These are phyloP conservation scores for Caenorhabditis angaria DNA, from an alignment of 2,888 invertebrate genomes.

Conservation along the genomic window DNA sequence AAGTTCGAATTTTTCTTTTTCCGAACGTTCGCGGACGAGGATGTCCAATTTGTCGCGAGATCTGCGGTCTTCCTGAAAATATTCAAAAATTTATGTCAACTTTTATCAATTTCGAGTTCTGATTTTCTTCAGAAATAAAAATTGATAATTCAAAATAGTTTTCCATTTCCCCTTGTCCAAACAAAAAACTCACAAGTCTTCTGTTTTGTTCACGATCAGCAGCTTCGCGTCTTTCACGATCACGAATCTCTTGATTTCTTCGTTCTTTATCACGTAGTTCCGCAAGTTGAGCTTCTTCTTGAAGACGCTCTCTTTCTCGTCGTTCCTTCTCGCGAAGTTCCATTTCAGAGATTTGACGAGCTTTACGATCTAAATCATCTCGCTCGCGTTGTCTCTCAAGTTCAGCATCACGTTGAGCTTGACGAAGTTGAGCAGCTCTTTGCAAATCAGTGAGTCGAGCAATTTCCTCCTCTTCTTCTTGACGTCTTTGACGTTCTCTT, in stretches of 20 bases:
- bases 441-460: slow-evolving; percentile 61
- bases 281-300: slow-evolving; percentile 65
- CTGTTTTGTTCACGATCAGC: slow-evolving; percentile 64
- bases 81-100: neutral
- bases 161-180: too few relatives aligned
- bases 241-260: slow-evolving; percentile 67
- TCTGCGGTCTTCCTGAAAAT: slow-evolving; percentile 59
- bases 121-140: too few relatives aligned
- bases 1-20: slow-evolving; percentile 65
- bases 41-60: slow-evolving; percentile 66
- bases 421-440: slow-evolving; percentile 44
- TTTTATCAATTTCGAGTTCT: too few relatives aligned
- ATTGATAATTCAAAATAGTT: too few relatives aligned
- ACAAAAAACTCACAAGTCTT: slow-evolving; percentile 22
- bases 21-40: slow-evolving; percentile 64
- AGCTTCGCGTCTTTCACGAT: slow-evolving; percentile 65
- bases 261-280: slow-evolving; percentile 64
- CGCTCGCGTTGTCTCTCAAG: slow-evolving; percentile 57
- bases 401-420: slow-evolving; percentile 49
- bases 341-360: slow-evolving; percentile 58
- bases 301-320: slow-evolving; percentile 60
- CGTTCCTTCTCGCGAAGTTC: slow-evolving; percentile 64
- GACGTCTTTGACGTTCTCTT: slow-evolving; percentile 58
- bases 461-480: slow-evolving; percentile 64
- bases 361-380: slow-evolving; percentile 60